Evolutionary conservation across 2,888 invertebrate species (phyloP).

Genomic region (Volucella zonaria): DNA sequence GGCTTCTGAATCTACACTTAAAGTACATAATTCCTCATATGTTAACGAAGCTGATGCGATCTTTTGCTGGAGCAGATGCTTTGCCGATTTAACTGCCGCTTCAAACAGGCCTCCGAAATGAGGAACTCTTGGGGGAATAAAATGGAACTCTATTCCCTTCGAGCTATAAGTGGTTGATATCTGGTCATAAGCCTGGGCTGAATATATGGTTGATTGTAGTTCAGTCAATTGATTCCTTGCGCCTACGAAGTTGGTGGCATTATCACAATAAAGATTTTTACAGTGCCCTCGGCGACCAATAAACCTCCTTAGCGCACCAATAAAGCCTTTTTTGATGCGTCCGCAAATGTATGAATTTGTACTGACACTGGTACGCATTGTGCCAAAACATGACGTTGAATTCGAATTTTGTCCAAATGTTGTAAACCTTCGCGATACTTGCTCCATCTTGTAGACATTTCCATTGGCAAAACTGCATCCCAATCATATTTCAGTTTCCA

Average conservation of each 20-base stretch:
- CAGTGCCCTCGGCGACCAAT: too few species aligned
- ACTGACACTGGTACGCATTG: too few species aligned
- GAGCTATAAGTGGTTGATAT: neutral
- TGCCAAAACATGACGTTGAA: too few species aligned
- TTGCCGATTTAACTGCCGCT: neutral
- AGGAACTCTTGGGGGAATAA: slow-evolving; percentile 1
- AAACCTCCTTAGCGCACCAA: too few species aligned
- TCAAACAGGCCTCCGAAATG: neutral
- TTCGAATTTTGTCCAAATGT: too few species aligned
- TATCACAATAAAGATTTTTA: too few species aligned
- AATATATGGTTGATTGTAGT: neutral
- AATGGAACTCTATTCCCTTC: slow-evolving; percentile 7
- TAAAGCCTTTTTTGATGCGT: too few species aligned
- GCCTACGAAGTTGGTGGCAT: neutral
- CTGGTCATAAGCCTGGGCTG: neutral
- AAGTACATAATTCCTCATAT: neutral
- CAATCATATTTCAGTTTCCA: neutral
- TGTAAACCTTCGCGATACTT: too few species aligned
- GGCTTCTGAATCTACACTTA: neutral
- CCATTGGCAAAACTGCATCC: too few species aligned
- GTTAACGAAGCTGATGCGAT: neutral
- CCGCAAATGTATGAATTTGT: too few species aligned
- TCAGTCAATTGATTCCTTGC: slow-evolving; percentile 3
- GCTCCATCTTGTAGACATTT: too few species aligned
- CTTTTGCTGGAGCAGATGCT: neutral